phyloP scores from a whole-genome alignment of 2,888 invertebrate genomes.

The Chaetogeoica ovagalla region DNA sequence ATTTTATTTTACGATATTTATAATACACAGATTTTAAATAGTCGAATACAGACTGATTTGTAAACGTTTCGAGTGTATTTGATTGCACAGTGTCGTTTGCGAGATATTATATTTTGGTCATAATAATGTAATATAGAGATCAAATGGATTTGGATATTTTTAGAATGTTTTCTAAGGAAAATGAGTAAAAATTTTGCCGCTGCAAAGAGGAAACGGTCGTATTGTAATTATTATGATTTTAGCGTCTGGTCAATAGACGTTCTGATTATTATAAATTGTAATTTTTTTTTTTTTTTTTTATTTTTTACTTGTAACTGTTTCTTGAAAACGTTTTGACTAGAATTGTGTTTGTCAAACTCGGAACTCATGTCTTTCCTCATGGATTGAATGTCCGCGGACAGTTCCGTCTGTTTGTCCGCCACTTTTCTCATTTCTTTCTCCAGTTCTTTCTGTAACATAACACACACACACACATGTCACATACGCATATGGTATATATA shows the following conservation, averaged over 20 bases:
- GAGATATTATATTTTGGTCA: no score
- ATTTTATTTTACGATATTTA: no score
- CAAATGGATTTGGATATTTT: not conserved
- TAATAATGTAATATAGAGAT: not conserved
- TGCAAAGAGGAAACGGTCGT: not conserved
- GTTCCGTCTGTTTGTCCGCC: conserved; percentile 41
- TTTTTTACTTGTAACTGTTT: conserved; percentile 49
- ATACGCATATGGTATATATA: not conserved
- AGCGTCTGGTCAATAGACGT: not conserved
- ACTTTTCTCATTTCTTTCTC: conserved; percentile 47
- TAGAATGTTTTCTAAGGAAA: not conserved
- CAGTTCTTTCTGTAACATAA: conserved; percentile 46
- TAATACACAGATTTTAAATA: no score
- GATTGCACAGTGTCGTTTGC: no score
- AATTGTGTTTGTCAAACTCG: conserved; percentile 39
- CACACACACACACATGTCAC: conserved; percentile 13
- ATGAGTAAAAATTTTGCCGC: not conserved
- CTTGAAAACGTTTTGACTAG: conserved; percentile 17
- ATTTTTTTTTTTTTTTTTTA: conserved; percentile 2
- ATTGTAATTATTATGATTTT: not conserved
- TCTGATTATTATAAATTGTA: not conserved
- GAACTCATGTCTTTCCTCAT: conserved; percentile 34
- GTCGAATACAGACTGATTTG: no score
- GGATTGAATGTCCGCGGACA: conserved; percentile 29
- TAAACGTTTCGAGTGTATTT: no score